Base-by-base conservation (phyloP, 2,888 invertebrate species). In the Acronicta alni region DNA sequence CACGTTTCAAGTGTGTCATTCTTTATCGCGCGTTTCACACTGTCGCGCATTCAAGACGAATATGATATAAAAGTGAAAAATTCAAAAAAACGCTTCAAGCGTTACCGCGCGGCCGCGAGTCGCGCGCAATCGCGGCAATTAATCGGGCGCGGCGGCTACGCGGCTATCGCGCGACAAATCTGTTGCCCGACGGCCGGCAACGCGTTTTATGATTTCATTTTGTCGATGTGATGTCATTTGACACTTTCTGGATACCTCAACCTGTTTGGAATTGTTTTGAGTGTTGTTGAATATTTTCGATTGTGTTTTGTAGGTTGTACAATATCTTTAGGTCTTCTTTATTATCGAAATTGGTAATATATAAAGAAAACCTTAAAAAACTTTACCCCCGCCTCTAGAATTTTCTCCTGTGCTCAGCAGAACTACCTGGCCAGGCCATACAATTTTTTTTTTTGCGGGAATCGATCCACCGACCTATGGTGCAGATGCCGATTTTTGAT, bases 191-290 rank as follows among this genome's bases (percentile, higher is more conserved):
- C 57, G 55, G 47, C 38, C 72, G 62, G 65, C 71, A 60, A 75
- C 72, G 73, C 75, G 72, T 80, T 87, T 87, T 86, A 87, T 87
- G 88, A 89, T 87, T 88, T 87, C 85, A 88, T 89, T 89, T 81
- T 74, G 82, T 75, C 77, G 70, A 72, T 77, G 79, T 75, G 72
- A 73, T 84, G 84, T 84, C 80, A 81, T 80, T 84, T 88, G 87
- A 87, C 88, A 85, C 86, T 84, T 83, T 80, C 51, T 46, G 72
- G 48, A 55, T 63, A 57, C 56, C 56, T 64, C 41, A 26, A 23
- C 56, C 15, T 44, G 63, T 69, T 60, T 60, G 54, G 39, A 57
- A 51, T 46, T 60, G 12, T 32, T 72, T 57, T 59, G 37, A 53
- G 26, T 52, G 52, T 57, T 67, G 57, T 68, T 8, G 15, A 38